Percentiles rank a stretch among this genome's conserved stretches.
Evolutionary conservation across 2,888 invertebrate species (phyloP).

Genomic region (Agrypnus murinus): DNA sequence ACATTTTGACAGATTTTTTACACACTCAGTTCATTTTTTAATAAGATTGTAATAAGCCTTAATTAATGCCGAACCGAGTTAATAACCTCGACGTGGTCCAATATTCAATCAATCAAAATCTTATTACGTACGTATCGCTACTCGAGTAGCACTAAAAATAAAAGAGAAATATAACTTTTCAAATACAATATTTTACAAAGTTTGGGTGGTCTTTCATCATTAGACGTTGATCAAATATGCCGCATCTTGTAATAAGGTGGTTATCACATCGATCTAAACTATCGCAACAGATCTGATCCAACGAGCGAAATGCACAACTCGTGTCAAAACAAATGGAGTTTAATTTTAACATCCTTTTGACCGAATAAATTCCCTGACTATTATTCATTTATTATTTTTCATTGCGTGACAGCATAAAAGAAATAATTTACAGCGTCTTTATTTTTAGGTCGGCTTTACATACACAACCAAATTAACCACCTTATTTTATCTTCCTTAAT

Average conservation of each 20-base stretch:
- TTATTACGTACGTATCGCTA: constrained; percentile 44
- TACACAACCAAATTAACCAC: too few species aligned
- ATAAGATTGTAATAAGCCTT: constrained; percentile 33
- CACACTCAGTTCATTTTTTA: constrained; percentile 34
- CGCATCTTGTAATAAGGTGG: constrained; percentile 45
- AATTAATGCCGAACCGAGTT: constrained; percentile 44
- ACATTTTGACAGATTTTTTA: constrained; percentile 33
- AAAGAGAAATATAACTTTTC: constrained; percentile 42
- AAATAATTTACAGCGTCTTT: constrained; percentile 39
- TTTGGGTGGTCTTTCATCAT: constrained; percentile 56
- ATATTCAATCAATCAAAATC: constrained; percentile 50
- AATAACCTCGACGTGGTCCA: constrained; percentile 40
- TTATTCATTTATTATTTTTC: constrained; percentile 37
- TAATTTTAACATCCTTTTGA: constrained; percentile 40
- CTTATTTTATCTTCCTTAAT: too few species aligned
- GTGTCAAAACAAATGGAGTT: constrained; percentile 47
- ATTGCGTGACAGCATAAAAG: constrained; percentile 34
- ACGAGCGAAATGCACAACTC: constrained; percentile 41
- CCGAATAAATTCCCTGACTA: constrained; percentile 34
- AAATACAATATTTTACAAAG: constrained; percentile 52
- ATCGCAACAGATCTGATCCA: constrained; percentile 40
- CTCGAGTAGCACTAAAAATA: constrained; percentile 47
- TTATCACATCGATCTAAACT: constrained; percentile 50
- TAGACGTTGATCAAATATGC: constrained; percentile 49
- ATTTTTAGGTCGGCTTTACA: constrained; percentile 15